A percentile compares a stretch with the other conserved stretches of the same genome.
phyloP scores from a whole-genome alignment of 1,140 invertebrate genomes.

The Drosophila equinoxialis region DNA sequence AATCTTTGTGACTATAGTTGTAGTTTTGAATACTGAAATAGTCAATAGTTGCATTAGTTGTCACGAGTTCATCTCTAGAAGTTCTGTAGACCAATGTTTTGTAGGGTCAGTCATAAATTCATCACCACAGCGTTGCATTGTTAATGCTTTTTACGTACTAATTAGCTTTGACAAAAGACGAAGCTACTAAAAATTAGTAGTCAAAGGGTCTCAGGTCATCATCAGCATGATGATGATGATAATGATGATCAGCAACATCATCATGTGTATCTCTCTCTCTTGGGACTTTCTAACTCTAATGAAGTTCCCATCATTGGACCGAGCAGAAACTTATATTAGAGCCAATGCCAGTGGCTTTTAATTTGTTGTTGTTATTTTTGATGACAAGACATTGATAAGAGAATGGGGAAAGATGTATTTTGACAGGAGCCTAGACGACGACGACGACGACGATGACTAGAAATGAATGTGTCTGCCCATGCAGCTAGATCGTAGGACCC shows the following conservation, averaged over 20 bases:
- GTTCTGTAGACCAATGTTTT: background rate
- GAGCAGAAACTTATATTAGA: slow-evolving; percentile 24
- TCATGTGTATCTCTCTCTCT: background rate
- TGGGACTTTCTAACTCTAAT: slow-evolving; percentile 69
- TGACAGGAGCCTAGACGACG: slow-evolving; percentile 59
- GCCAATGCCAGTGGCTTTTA: slow-evolving; percentile 59
- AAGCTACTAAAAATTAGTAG: slow-evolving; percentile 76
- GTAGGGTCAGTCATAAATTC: slow-evolving; percentile 62
- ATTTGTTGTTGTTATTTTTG: slow-evolving; percentile 47
- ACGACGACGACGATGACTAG: background rate
- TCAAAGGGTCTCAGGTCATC: slow-evolving; percentile 19
- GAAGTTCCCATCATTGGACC: slow-evolving; percentile 60
- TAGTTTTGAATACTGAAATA: too few species aligned
- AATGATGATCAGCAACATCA: background rate
- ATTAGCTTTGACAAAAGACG: slow-evolving; percentile 80
- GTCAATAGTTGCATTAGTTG: background rate
- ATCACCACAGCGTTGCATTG: slow-evolving; percentile 66
- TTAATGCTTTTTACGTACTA: slow-evolving; percentile 75
- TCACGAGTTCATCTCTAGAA: slow-evolving; percentile 14
- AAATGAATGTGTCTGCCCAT: slow-evolving; percentile 55
- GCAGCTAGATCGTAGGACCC: slow-evolving; percentile 59
- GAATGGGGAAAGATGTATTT: slow-evolving; percentile 51
- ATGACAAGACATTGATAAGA: slow-evolving; percentile 70
- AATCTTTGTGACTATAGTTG: too few species aligned
- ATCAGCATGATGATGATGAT: background rate